A percentile compares a stretch with the other conserved stretches of the same genome.
Evolutionary conservation across 2,888 invertebrate species (phyloP).

Genomic region (Rhagonycha lutea): DNA sequence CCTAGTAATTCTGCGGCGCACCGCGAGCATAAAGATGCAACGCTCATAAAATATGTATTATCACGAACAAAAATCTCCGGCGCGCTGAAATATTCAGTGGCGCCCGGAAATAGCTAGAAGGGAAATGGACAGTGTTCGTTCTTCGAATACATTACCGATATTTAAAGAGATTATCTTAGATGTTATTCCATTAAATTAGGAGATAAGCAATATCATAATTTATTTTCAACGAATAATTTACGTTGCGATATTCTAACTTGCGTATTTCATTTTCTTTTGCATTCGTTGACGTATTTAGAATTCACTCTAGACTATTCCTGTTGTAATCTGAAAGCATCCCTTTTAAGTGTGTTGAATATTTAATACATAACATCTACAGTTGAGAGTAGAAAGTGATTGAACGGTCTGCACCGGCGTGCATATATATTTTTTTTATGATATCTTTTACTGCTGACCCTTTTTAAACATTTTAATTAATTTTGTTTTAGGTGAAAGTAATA

Average conservation of each 20-base stretch:
- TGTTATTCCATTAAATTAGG: constrained; percentile 15
- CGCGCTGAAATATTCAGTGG: constrained; percentile 52
- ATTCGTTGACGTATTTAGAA: constrained; percentile 25
- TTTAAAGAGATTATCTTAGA: constrained; percentile 39
- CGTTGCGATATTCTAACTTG: not conserved
- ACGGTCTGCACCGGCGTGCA: constrained; percentile 11
- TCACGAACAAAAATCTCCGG: constrained; percentile 55
- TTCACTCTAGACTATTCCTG: constrained; percentile 39
- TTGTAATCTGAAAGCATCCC: constrained; percentile 52
- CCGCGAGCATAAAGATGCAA: constrained; percentile 46
- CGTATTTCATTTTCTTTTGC: constrained; percentile 15
- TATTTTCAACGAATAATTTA: not conserved
- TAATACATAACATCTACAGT: constrained; percentile 44
- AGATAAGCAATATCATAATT: not conserved
- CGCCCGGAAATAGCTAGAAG: constrained; percentile 39
- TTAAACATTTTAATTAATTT: constrained; percentile 10
- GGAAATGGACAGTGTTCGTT: constrained; percentile 38
- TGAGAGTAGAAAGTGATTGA: constrained; percentile 26
- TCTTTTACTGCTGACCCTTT: not conserved
- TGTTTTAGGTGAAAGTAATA: constrained; percentile 13
- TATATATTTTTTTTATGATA: constrained; percentile 37
- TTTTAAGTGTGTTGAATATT: constrained; percentile 57
- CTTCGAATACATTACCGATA: constrained; percentile 43
- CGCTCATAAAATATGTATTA: constrained; percentile 56
- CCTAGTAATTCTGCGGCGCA: constrained; percentile 38